Percentiles rank a stretch among this genome's conserved stretches.
Conservation (phyloP, 1,140 invertebrate genomes). For the Reticulitermes speratus region DNA sequence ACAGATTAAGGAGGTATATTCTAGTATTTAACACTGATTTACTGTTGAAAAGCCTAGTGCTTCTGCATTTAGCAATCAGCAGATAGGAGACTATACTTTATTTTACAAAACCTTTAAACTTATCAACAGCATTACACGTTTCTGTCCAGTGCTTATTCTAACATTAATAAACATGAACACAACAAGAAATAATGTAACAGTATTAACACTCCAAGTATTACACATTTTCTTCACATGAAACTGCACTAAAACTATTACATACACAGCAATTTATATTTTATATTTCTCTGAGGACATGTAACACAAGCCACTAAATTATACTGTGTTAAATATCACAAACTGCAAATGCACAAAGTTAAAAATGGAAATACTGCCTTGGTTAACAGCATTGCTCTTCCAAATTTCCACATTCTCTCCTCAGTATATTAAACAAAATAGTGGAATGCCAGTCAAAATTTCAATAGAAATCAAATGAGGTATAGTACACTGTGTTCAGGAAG, state of each 20-base stretch:
- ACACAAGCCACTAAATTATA: not conserved
- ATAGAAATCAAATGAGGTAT: too few relatives aligned
- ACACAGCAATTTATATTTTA: not conserved
- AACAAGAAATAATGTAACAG: not conserved
- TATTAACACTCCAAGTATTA: not conserved
- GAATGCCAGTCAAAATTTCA: too few relatives aligned
- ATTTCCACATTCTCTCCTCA: too few relatives aligned
- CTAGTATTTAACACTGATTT: not conserved
- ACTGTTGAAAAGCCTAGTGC: not conserved
- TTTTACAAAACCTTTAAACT: not conserved
- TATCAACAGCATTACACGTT: not conserved
- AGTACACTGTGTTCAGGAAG: too few relatives aligned
- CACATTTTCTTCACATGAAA: not conserved
- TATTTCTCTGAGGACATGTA: not conserved
- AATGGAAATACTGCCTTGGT: not conserved
- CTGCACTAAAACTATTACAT: not conserved
- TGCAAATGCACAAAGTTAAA: not conserved
- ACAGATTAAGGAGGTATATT: not conserved
- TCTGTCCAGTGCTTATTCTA: not conserved
- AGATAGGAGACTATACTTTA: too few relatives aligned
- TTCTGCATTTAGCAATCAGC: not conserved
- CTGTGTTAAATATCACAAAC: not conserved
- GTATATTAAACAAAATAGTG: too few relatives aligned
- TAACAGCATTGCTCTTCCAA: not conserved
- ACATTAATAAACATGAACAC: constrained; percentile 1